Base-by-base conservation (phyloP, 2,113 vertebrate species). In the Chamaetylas fuelleborni region DNA sequence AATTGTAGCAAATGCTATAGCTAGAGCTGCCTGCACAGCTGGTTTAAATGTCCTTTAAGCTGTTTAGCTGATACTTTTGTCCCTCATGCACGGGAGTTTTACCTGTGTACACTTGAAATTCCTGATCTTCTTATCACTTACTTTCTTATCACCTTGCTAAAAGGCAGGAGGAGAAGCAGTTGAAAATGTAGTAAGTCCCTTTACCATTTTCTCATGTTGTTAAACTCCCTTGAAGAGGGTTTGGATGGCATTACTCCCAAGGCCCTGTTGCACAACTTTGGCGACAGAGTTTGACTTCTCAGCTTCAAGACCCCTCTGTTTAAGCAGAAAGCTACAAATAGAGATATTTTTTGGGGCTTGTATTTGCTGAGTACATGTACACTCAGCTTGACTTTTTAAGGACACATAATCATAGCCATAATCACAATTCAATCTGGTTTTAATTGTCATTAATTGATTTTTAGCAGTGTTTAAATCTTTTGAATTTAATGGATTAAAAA, bases 401-500 rank as follows among this genome's bases (percentile, higher is more conserved):
- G 83, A 28, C 76, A 62, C 14, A n/a, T 24, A 53, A 84, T 65
- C 66, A 83, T 25, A 74, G 43, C 47, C 47, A 31, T 53, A 85
- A 85, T 86, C 71, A 77, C 57, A 23, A 54, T 80, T 93, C 76
- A 48, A 33, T 64, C 51, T 86, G 31, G 38, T 93, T 93, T 83
- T 79, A 91, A 78, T 81, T 78, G 48, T 45, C 2, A 5, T 18
- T 91, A 95, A 91, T 88, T 81, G 72, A 74, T 91, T 91, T 65
- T 89, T 88, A 67, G 22, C 56, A 40, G 25, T 17, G 33, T 12
- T 93, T 60, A 86, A 86, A 23, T 43, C 43, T 17, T n/a, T 51
- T 56, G 56, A 74, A 74, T 56, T 74, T 67, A 71, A 64, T 34
- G 22, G 29, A 34, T 70, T 78, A 28, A 67, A n/a, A 67, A n/a